Conservation (phyloP, 2,888 invertebrate species). For the Eurytoma adleriae region DNA sequence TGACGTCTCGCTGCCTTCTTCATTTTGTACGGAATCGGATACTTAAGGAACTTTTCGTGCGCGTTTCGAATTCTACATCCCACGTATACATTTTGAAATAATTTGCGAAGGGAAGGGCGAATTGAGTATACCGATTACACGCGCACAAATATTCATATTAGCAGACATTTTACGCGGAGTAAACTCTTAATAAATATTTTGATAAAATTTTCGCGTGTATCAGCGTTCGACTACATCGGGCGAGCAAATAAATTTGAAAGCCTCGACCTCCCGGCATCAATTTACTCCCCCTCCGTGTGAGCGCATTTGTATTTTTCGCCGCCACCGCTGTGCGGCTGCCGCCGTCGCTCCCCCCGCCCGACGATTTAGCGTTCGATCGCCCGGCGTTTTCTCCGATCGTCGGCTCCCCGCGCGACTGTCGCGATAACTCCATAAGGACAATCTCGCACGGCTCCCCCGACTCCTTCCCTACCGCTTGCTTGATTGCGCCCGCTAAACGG, state of each 20-base stretch:
- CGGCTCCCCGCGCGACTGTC: background rate
- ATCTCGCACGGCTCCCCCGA: background rate
- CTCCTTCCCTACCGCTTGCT: background rate
- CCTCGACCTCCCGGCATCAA: background rate
- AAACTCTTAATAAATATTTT: too few species aligned
- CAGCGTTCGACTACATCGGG: too few species aligned
- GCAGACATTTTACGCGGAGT: background rate
- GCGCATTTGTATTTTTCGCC: conserved; percentile 1
- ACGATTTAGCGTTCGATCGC: conserved; percentile 28
- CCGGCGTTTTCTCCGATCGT: background rate
- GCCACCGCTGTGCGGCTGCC: background rate
- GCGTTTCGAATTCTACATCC: too few species aligned
- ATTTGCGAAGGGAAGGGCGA: background rate
- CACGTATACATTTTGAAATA: background rate
- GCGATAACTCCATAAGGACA: background rate
- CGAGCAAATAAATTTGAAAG: conserved; percentile 13
- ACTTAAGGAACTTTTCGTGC: too few species aligned
- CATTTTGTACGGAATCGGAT: too few species aligned
- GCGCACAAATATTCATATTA: background rate
- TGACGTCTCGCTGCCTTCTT: too few species aligned
- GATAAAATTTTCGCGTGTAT: too few species aligned
- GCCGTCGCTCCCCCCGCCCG: background rate
- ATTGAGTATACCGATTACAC: background rate
- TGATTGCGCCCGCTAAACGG: conserved; percentile 38
- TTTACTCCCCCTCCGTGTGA: background rate